These are phyloP conservation scores for Mohoua ochrocephala DNA, from an alignment of 2,113 vertebrate species.

Conservation along the genomic window DNA sequence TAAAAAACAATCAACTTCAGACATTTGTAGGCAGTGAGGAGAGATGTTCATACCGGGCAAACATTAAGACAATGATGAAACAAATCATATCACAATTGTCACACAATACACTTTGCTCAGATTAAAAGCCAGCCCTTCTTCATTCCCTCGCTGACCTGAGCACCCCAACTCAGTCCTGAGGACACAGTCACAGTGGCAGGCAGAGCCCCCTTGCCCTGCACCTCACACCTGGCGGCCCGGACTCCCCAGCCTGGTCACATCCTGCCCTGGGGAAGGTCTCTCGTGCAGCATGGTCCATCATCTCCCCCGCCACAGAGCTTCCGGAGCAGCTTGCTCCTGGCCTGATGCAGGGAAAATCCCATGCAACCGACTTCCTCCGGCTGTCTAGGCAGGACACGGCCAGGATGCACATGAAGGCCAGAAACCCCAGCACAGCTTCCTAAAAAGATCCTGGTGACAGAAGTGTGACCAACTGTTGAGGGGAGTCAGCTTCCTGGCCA, in stretches of 20 bases:
- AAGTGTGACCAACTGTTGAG: background rate
- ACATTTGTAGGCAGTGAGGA: background rate
- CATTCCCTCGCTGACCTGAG: background rate
- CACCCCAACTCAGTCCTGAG: background rate
- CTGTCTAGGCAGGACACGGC: background rate
- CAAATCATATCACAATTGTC: background rate
- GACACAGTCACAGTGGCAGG: background rate
- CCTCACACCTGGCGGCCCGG: fast-evolving
- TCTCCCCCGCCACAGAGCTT: background rate
- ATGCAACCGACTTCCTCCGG: background rate
- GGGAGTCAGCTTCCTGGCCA: background rate
- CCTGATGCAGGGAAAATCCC: background rate
- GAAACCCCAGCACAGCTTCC: background rate
- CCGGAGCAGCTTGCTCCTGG: background rate
- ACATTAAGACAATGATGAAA: background rate
- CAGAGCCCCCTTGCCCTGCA: background rate
- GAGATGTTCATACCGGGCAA: background rate
- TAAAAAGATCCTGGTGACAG: background rate
- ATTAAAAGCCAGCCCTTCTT: background rate
- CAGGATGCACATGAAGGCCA: background rate
- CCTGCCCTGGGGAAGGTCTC: background rate
- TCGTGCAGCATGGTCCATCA: background rate
- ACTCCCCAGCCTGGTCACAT: background rate
- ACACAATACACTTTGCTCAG: background rate
- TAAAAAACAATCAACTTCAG: background rate